These are phyloP conservation scores for Pinctada fucata DNA, from an alignment of 2,888 invertebrate genomes.

Conservation along the genomic window DNA sequence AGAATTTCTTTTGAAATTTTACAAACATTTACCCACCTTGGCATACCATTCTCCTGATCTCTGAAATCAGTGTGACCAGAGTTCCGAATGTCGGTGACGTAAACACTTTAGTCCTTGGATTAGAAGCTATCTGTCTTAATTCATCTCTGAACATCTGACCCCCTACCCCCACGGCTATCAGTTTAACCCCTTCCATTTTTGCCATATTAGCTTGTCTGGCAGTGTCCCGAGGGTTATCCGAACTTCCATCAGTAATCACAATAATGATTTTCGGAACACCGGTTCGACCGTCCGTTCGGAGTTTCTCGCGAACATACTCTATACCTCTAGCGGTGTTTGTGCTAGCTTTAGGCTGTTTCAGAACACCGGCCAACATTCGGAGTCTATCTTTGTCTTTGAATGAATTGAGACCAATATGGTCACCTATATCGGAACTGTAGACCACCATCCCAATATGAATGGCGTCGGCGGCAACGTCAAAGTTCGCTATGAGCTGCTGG, in stretches of 20 bases:
- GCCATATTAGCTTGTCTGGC: conserved; percentile 56
- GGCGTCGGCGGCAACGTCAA: conserved; percentile 52
- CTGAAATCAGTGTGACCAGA: conserved; percentile 55
- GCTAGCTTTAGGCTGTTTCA: conserved; percentile 53
- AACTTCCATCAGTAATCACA: conserved; percentile 67
- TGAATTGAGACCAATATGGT: conserved; percentile 54
- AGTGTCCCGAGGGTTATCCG: conserved; percentile 60
- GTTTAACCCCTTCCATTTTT: conserved; percentile 56
- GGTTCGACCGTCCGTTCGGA: conserved; percentile 48
- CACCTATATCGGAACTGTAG: conserved; percentile 62
- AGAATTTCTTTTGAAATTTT: neutral
- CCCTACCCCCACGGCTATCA: conserved; percentile 65
- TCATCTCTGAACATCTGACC: conserved; percentile 61
- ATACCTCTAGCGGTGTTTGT: conserved; percentile 57
- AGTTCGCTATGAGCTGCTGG: conserved; percentile 57
- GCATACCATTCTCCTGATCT: conserved; percentile 62
- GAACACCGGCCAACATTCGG: conserved; percentile 41
- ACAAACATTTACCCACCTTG: conserved; percentile 49
- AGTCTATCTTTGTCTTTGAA: conserved; percentile 57
- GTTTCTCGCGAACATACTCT: conserved; percentile 46
- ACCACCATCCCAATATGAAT: conserved; percentile 61
- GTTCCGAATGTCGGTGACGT: conserved; percentile 58
- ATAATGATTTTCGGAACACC: conserved; percentile 60
- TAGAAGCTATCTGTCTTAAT: conserved; percentile 59
- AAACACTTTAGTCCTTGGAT: conserved; percentile 51